Percentiles rank a stretch among this genome's conserved stretches.
Evolutionary conservation across 2,888 invertebrate species (phyloP).

Genomic region (Melieria picta): DNA sequence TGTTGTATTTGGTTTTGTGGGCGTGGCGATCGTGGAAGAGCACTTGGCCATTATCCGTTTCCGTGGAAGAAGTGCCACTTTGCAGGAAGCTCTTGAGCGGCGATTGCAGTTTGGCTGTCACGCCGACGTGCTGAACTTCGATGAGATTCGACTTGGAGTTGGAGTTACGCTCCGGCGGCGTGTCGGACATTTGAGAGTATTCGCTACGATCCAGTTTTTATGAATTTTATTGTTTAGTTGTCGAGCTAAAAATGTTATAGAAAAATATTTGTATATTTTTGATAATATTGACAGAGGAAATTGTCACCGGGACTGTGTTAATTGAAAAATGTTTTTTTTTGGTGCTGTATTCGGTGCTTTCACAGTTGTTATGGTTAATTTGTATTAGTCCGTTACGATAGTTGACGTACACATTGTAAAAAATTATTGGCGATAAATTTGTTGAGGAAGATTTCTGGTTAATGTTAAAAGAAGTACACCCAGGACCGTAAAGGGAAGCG

Average conservation of each 20-base stretch:
- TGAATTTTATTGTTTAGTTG: neutral
- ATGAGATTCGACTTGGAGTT: conserved; percentile 55
- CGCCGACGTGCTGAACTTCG: conserved; percentile 60
- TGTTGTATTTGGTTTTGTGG: conserved; percentile 48
- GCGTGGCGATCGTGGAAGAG: conserved; percentile 38
- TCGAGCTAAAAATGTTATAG: neutral
- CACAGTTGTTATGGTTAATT: too few relatives aligned
- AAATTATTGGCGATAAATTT: too few relatives aligned
- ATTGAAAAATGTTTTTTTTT: too few relatives aligned
- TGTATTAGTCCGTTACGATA: too few relatives aligned
- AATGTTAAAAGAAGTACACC: too few relatives aligned
- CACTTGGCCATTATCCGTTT: conserved; percentile 51
- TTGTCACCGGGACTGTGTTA: too few relatives aligned
- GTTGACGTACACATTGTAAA: too few relatives aligned
- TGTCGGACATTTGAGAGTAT: conserved; percentile 51
- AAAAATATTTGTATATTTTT: conserved; percentile 20
- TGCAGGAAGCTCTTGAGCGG: conserved; percentile 55
- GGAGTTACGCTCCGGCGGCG: conserved; percentile 51
- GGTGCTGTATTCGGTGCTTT: too few relatives aligned
- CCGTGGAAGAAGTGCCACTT: conserved; percentile 55
- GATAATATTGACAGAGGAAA: too few relatives aligned
- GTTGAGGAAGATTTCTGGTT: too few relatives aligned
- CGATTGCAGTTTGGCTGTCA: conserved; percentile 59
- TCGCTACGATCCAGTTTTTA: neutral
- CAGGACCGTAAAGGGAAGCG: too few relatives aligned